Evolutionary conservation across 2,797 vertebrate species (phyloP).

Genomic region (Emydoidea blandingii): DNA sequence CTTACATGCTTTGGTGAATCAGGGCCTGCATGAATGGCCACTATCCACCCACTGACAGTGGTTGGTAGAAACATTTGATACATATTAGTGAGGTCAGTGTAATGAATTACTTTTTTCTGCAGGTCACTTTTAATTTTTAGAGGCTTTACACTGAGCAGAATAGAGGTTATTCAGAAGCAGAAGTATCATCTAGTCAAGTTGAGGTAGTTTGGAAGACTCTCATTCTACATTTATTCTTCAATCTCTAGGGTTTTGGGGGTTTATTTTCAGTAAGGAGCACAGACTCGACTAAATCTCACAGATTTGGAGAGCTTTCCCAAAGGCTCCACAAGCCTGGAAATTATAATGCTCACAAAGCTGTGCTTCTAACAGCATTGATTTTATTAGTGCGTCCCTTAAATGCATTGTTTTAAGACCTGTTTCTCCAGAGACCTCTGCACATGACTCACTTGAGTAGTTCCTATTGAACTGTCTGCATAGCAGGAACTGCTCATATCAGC

Average conservation of each 20-base stretch:
- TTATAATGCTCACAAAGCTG: neutral
- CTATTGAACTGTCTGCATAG: neutral
- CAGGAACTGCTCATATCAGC: neutral
- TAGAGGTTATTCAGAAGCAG: neutral
- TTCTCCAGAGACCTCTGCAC: neutral
- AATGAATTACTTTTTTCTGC: neutral
- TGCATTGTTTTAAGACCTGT: neutral
- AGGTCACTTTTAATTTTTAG: neutral
- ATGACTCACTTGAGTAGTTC: neutral
- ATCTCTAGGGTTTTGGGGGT: neutral
- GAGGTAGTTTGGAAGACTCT: neutral
- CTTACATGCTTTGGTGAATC: neutral
- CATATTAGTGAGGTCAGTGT: neutral
- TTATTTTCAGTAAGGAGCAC: neutral
- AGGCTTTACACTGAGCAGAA: neutral
- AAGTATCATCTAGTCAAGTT: neutral
- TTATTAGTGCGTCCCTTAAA: conserved; percentile 19
- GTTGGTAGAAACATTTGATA: neutral
- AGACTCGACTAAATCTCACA: neutral
- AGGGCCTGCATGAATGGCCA: neutral
- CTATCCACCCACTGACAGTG: neutral
- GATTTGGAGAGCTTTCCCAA: conserved; percentile 2
- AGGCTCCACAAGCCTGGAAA: neutral
- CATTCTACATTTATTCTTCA: neutral
- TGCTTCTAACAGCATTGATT: conserved; percentile 18